Evolutionary conservation across 1,140 invertebrate species (phyloP), one percentile per base, ranked within the genome.

Genomic region (Pinna nobilis): DNA sequence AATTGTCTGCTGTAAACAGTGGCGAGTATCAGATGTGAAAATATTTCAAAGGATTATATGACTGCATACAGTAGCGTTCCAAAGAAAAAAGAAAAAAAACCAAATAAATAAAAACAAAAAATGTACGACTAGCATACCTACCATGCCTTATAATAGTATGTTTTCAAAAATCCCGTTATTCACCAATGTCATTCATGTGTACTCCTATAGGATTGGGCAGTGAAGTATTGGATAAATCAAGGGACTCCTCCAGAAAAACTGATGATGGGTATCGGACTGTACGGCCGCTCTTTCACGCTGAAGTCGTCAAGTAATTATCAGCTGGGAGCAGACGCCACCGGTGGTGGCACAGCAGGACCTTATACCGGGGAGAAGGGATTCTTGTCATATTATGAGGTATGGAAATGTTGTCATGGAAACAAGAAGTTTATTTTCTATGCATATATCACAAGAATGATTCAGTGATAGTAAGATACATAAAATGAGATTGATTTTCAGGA

Each of bases 211-310:
- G 71, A 80, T 39, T 84, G 73, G 75, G 76, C 72, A 7, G 83
- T 77, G 25, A 70, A 71, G 3, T 78, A 84, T 68, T 85, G 82
- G 82, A 60, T 76, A 11, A 15, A 64, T 18, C 53, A 80, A 76
- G 97, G 98, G 35, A 94, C 97, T 9, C 97, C 98, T 1, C 97
- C 96, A 85, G 95, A 98, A 78, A 99, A 99, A 88, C 91, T 99
- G 50, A 92, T 98, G 60, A 95, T 99, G 84, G 97, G 97, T 77
- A 96, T 98, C 94, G 95, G 96, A 3, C 60, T 72, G 0, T 84
- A 82, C 50, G 83, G 81, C 3, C 60, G 80, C 20, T 64, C 78
- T 37, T 83, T 84, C 50, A 79, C 69, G 13, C 47, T 83, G 53
- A 41, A 32, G 4, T 35, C 32, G 28, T 4, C 53, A 1, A n/a